Base-by-base conservation (phyloP, 37 sponge, comb jelly and placozoan species). In the Mnemiopsis leidyi region DNA sequence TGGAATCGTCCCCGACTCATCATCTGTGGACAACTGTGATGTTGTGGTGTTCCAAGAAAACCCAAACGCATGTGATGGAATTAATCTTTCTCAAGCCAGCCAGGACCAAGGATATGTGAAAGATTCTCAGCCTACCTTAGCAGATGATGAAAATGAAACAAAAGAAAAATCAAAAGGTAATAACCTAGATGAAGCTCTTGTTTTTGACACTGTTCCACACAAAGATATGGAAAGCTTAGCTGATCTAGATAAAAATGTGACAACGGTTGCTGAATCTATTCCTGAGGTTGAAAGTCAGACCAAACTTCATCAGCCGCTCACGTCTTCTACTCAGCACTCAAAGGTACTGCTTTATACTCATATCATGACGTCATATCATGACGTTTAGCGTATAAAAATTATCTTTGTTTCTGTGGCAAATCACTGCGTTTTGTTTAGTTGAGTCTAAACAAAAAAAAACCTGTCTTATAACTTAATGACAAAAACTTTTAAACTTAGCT, bases 121-220 rank as follows among this genome's bases (percentile, higher is more conserved):
- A 77, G 79, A 77, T 77, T 77, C 79, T 77, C 79, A 77, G 18
- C 79, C 79, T 2, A 48, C 5, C 9, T 18, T 48, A 18, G 61
- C 13, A 13, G 13, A 48, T 18, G 61, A 48, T 18, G 5, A 5
- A 5, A 5, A 5, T 13, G 9, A 48, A 48, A 48, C 61, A 48
- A 18, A 5, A 48, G 9, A 48, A 13, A 48, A 13, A 5, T 48
- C 61, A 48, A 5, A 48, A 13, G 9, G 9, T 13, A 5, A 48
- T 13, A 13, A 48, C 13, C 61, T 48, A 13, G 13, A 48, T 48
- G 61, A 48, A 48, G 61, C 61, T 13, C 61, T 18, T 18, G 61
- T 48, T 48, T 48, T 48, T 48, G 61, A 48, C 61, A 48, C 61
- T 18, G 61, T 48, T 18, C 61, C 61, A 48, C 13, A 48, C 13